Evolutionary conservation across 2,888 invertebrate genomes (phyloP), one percentile per base, ranked within the genome.

Genomic region (Tortrix viridana): DNA sequence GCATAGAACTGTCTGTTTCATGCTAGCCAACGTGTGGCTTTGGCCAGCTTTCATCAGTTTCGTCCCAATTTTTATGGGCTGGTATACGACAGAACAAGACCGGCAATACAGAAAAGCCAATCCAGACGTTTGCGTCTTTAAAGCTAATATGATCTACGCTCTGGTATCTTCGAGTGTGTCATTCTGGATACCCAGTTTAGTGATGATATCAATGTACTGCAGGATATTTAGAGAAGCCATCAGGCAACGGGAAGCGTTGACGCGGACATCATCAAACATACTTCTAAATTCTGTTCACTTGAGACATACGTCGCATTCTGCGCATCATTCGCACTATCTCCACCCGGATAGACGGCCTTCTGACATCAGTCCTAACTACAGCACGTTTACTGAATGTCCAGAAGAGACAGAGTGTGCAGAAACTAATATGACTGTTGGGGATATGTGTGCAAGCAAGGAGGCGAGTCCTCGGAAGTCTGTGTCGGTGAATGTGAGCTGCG

Each of bases 151-250:
- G 81, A 95, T 96, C 38, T 98, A 97, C 80, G 97, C 97, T 7
- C 93, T 98, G 63, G 96, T 98, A 67, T 97, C 97, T 53, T 97
- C 97, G 64, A 96, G 96, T 69, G 96, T 98, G 43, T 97, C 97
- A 37, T 98, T 98, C 85, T 98, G 98, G 97, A 97, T 98, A 83
- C 98, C 98, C 5, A 97, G 97, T 71, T 84, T 97, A 60, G 97
- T 98, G 32, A 98, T 98, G 98, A 95, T 98, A 75, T 96, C 96
- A 49, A 98, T 97, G 96, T 98, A 98, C 88, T 97, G 94, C 88
- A 93, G 95, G 77, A 97, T 97, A 80, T 95, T 95, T 81, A 93
- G 96, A 80, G 97, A 97, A 87, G 97, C 97, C 1, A 95, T 97
- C 12, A 92, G 97, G 46, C 97, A 97, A 80, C 91, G 97, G 66